Evolutionary conservation across 1,140 invertebrate species (phyloP).

Genomic region (Drosophila rhopaloa): DNA sequence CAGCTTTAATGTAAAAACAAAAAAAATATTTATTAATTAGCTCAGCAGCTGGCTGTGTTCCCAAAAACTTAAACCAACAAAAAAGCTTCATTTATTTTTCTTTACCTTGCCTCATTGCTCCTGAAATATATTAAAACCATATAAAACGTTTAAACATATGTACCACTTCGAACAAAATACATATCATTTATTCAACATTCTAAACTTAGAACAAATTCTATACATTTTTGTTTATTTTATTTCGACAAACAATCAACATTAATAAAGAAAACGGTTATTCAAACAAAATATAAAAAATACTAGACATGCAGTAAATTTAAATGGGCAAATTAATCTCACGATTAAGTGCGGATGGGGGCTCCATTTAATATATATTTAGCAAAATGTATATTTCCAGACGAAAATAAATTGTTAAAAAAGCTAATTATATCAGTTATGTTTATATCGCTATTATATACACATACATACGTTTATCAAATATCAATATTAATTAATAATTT

Average conservation of each 20-base stretch:
- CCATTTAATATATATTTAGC: slow-evolving; percentile 35
- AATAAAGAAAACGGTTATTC: slow-evolving; percentile 18
- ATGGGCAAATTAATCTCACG: slow-evolving; percentile 34
- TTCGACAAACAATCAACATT: slow-evolving; percentile 44
- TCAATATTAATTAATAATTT: slow-evolving; percentile 24
- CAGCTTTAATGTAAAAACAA: slow-evolving; percentile 9
- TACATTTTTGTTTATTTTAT: slow-evolving; percentile 15
- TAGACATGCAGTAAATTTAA: slow-evolving; percentile 30
- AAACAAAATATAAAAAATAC: slow-evolving; percentile 11
- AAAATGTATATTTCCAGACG: slow-evolving; percentile 40
- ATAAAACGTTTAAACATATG: slow-evolving; percentile 6
- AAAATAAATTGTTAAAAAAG: slow-evolving; percentile 40
- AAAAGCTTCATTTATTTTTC: slow-evolving; percentile 11
- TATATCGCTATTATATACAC: slow-evolving; percentile 19
- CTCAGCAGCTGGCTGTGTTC: slow-evolving; percentile 55
- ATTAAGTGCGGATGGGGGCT: slow-evolving; percentile 31
- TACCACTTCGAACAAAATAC: slow-evolving; percentile 36
- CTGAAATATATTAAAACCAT: slow-evolving; percentile 8
- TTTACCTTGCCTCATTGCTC: slow-evolving; percentile 12
- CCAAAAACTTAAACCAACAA: not conserved
- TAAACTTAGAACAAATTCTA: slow-evolving; percentile 28
- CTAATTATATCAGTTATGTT: slow-evolving; percentile 35
- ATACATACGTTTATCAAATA: slow-evolving; percentile 28
- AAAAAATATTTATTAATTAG: slow-evolving; percentile 16
- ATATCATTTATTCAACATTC: slow-evolving; percentile 65